A percentile compares a stretch with the other conserved stretches of the same genome.
phyloP scores from a whole-genome alignment of 2,888 invertebrate species.

The Amiota mariae region DNA sequence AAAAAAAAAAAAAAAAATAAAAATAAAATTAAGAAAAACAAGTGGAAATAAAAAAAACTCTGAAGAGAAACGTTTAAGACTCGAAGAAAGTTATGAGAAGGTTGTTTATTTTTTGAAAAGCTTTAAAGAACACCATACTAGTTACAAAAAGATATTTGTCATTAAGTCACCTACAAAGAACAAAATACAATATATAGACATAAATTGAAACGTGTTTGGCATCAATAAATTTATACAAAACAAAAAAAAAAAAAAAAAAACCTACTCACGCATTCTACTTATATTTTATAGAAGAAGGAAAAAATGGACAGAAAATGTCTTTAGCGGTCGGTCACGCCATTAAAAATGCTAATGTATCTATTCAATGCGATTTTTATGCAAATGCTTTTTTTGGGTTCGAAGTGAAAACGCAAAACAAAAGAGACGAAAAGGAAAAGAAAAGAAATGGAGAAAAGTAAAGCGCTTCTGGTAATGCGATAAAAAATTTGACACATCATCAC shows the following conservation, averaged over 20 bases:
- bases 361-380: slow-evolving; percentile 67
- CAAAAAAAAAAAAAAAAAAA: too few relatives aligned
- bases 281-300: slow-evolving; percentile 12
- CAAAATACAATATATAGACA: background rate
- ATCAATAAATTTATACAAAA: slow-evolving; percentile 58
- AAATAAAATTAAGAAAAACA: too few relatives aligned
- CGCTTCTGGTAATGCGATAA: slow-evolving; percentile 62
- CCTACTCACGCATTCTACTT: slow-evolving; percentile 22
- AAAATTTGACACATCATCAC: slow-evolving; percentile 67
- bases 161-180: slow-evolving; percentile 10
- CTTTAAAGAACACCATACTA: too few relatives aligned
- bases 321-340: slow-evolving; percentile 54
- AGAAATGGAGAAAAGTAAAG: slow-evolving; percentile 36
- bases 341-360: slow-evolving; percentile 68
- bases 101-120: background rate
- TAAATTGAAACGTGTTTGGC: slow-evolving; percentile 57
- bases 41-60: too few relatives aligned
- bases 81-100: background rate
- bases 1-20: background rate
- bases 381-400: slow-evolving; percentile 61
- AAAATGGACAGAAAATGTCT: slow-evolving; percentile 7
- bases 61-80: background rate
- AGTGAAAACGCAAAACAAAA: slow-evolving; percentile 48
- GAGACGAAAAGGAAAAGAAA: background rate
- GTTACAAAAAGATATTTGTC: background rate